Conservation (phyloP, 2,888 invertebrate species). For the Thera britannica region DNA sequence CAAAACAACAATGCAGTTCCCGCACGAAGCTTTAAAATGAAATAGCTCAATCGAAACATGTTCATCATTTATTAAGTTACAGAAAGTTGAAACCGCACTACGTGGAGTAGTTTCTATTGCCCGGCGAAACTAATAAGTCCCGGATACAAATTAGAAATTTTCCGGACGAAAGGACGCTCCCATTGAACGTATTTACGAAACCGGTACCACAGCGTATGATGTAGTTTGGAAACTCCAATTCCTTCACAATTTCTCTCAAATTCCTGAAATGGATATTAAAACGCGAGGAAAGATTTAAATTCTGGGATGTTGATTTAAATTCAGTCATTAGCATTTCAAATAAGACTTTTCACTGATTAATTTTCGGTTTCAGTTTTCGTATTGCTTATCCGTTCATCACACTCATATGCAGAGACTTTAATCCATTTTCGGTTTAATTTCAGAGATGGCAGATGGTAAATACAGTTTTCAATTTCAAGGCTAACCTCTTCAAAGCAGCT, state of each 20-base stretch:
- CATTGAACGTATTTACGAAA: slow-evolving; percentile 52
- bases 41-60: slow-evolving; percentile 11
- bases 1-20: not conserved
- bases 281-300: slow-evolving; percentile 17
- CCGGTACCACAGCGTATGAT: slow-evolving; percentile 38
- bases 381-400: not conserved
- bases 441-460: not conserved
- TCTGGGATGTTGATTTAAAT: slow-evolving; percentile 3
- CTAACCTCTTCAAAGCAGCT: slow-evolving; percentile 9
- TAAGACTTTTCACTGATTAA: slow-evolving; percentile 2
- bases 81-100: slow-evolving; percentile 36
- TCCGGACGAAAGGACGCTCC: slow-evolving; percentile 52
- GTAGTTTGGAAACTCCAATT: slow-evolving; percentile 43
- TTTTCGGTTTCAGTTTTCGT: not conserved
- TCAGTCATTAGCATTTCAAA: slow-evolving; percentile 14
- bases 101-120: slow-evolving; percentile 30
- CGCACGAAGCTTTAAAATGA: slow-evolving; percentile 5
- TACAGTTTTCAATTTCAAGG: not conserved
- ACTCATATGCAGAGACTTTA: not conserved
- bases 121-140: slow-evolving; percentile 46
- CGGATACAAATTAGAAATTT: slow-evolving; percentile 64
- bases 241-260: slow-evolving; percentile 30
- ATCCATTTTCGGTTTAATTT: too few relatives aligned
- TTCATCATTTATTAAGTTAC: slow-evolving; percentile 15
- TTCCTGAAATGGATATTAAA: slow-evolving; percentile 30